Evolutionary conservation across 2,888 invertebrate genomes (phyloP), one percentile per base, ranked within the genome.

Genomic region (Prionchulus punctatus): DNA sequence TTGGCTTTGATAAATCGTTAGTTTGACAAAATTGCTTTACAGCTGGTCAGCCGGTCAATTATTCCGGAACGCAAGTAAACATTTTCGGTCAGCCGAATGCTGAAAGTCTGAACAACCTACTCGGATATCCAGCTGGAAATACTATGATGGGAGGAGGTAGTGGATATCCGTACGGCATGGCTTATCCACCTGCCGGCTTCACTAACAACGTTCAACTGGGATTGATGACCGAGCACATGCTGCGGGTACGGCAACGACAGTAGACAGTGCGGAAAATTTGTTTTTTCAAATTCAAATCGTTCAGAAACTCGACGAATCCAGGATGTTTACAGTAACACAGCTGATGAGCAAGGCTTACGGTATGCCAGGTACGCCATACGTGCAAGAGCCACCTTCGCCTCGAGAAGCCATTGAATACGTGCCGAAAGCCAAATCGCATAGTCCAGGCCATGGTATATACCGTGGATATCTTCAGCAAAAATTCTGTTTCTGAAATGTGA

Each of bases 1-100:
- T n/a, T n/a, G n/a, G n/a, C n/a, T n/a, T n/a, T n/a, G n/a, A n/a
- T n/a, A n/a, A n/a, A n/a, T n/a, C n/a, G n/a, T n/a, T n/a, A n/a
- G n/a, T 54, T 54, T 49, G 54, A 54, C 28, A 54, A 54, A n/a
- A n/a, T n/a, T n/a, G n/a, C n/a, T n/a, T n/a, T n/a, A n/a, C n/a
- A n/a, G n/a, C n/a, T n/a, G n/a, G n/a, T n/a, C 36, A 71, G 59
- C 72, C 73, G 2, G 68, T 69, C 23, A 73, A 73, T 61, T 72
- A 72, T 61, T 69, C 71, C 21, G 73, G 73, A 1, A 72, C 73
- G 15, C 73, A 73, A 66, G 68, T 72, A 51, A 73, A 73, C 63
- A 66, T 73, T 31, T 73, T 71, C 70, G 73, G 73, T 15, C 66
- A 21, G 21, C 30, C 56, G 7, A 3, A 21, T 7, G 23, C 50